These are phyloP conservation scores for Falco cherrug DNA, from an alignment of 2,797 vertebrate genomes.

Conservation along the genomic window DNA sequence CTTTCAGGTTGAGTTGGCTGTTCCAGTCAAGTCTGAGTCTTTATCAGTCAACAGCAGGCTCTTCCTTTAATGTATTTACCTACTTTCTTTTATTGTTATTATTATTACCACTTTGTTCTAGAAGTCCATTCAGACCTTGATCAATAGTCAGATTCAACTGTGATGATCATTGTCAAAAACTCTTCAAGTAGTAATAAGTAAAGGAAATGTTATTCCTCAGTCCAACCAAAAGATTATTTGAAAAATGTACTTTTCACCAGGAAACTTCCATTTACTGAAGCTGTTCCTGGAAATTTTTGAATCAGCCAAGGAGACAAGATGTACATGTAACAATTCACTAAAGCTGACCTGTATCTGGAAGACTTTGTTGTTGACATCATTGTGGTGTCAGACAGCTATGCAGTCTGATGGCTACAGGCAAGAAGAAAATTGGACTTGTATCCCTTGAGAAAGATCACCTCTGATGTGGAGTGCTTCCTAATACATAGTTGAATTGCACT, in stretches of 20 bases:
- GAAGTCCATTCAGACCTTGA: not conserved
- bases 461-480: not conserved
- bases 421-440: not conserved
- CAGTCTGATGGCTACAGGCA: not conserved
- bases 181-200: not conserved
- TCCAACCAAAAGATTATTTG: not conserved
- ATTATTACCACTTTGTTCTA: not conserved
- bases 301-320: not conserved
- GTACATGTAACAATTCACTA: not conserved
- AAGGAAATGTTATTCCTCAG: not conserved
- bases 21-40: conserved; percentile 6
- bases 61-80: conserved; percentile 16
- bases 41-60: conserved; percentile 30
- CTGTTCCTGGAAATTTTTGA: not conserved
- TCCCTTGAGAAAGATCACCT: not conserved
- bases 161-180: not conserved
- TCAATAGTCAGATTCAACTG: not conserved
- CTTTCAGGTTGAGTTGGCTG: conserved; percentile 25
- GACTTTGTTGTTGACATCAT: not conserved
- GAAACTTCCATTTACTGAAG: conserved; percentile 4
- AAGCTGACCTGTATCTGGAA: not conserved
- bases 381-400: not conserved
- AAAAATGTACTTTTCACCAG: not conserved
- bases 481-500: not conserved
- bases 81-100: conserved; percentile 8